phyloP scores from a whole-genome alignment of 2,113 vertebrate species.

The Columba livia region DNA sequence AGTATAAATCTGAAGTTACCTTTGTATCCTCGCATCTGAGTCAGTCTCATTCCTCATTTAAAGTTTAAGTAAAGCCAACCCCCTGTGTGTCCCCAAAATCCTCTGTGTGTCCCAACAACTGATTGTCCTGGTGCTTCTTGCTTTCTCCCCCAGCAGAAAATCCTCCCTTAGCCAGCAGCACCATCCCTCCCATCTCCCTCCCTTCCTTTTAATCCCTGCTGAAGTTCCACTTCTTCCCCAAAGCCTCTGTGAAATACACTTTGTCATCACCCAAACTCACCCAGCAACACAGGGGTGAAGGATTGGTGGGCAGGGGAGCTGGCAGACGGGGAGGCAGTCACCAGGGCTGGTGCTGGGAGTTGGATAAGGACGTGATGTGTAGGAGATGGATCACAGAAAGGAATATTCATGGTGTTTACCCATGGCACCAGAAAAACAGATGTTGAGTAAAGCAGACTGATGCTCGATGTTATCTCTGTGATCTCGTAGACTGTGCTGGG shows the following conservation, averaged over 20 bases:
- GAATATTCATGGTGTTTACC: not conserved
- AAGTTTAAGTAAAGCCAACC: not conserved
- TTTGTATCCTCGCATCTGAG: not conserved
- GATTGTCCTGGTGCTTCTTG: not conserved
- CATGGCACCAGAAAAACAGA: not conserved
- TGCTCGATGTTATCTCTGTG: not conserved
- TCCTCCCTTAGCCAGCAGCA: not conserved
- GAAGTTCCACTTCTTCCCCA: not conserved
- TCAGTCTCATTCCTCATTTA: not conserved
- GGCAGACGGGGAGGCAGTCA: not conserved
- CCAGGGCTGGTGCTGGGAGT: not conserved
- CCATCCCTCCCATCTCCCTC: not conserved
- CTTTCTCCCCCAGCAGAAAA: not conserved
- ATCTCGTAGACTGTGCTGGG: not conserved
- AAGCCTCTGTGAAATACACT: not conserved
- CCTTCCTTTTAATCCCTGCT: not conserved
- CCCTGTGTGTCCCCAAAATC: not conserved
- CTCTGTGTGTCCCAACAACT: not conserved
- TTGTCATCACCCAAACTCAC: not conserved
- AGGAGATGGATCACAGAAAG: not conserved
- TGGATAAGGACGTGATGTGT: not conserved
- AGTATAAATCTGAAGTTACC: not conserved
- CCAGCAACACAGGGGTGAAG: not conserved
- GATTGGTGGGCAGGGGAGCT: not conserved
- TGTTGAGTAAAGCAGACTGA: not conserved